Conservation (phyloP, 2,888 invertebrate species). For the Ophioninae sp. region DNA sequence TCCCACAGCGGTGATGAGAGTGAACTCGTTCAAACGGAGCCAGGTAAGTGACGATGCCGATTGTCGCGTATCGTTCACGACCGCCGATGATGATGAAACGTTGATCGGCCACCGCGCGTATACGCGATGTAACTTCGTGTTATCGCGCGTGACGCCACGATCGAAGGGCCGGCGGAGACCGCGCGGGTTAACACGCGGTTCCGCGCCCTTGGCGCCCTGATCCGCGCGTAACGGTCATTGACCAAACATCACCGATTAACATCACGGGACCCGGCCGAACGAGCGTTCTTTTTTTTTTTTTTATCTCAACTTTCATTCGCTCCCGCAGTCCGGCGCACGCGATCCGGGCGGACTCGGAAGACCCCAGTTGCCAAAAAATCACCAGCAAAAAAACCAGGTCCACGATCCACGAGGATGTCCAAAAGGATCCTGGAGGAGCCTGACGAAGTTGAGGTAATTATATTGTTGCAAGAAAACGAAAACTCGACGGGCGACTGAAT, state of each 20-base stretch:
- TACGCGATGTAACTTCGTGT: constrained; percentile 22
- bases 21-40: constrained; percentile 73
- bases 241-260: constrained; percentile 13
- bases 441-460: constrained; percentile 73
- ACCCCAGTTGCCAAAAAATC: constrained; percentile 73
- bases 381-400: constrained; percentile 73
- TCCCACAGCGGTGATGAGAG: constrained; percentile 78
- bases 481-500: not conserved
- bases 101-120: constrained; percentile 19
- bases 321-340: constrained; percentile 82
- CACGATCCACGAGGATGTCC: constrained; percentile 72
- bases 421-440: constrained; percentile 70
- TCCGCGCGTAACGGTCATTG: not conserved
- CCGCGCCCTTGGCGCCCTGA: constrained; percentile 31
- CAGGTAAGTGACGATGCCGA: constrained; percentile 69
- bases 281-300: not conserved
- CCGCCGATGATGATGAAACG: constrained; percentile 4
- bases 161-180: constrained; percentile 57
- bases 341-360: constrained; percentile 82
- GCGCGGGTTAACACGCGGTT: constrained; percentile 59
- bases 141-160: constrained; percentile 15
- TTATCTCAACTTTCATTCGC: not conserved
- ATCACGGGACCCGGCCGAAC: not conserved
- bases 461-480: not conserved
- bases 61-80: not conserved